Base-by-base conservation (phyloP, 2,113 vertebrate genomes). In the Rattus rattus region DNA sequence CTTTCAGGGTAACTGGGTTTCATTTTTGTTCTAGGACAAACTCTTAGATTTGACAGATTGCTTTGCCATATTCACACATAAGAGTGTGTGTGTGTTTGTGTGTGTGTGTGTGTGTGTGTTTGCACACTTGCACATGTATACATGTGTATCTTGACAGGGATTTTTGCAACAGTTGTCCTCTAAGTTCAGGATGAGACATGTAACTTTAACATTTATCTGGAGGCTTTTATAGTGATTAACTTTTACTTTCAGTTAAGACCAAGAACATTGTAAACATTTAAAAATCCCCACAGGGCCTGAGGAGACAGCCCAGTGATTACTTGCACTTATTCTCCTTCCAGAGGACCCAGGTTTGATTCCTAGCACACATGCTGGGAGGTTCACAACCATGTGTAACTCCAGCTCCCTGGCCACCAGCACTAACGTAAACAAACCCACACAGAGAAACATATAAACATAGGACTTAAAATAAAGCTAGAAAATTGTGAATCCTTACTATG, bases 11-110 rank as follows among this genome's bases (percentile, higher is more conserved):
- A 88, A 92, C 73, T 86, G 28, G 4, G 14, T 76, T 92, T 95
- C 90, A 77, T 86, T 93, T 91, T 96, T 93, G 81, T 91, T 86
- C 72, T 86, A 85, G 83, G 72, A 7, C 75, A 33, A 95, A 52
- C 43, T 88, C 67, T 61, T 36, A 72, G 39, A 16, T 81, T 76
- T 88, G 70, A 85, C 39, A 28, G 52, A 80, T 19, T 91, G 26
- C 36, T 33, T 86, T 65, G 56, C 30, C 20, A 22, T 33, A 49
- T 33, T 49, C 30, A 69, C 63, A 83, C 36, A n/a, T 43, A 14
- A 61, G 7, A 4, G 2, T 54, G 47, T 49, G 26, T 39, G 56
- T 36, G 24, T n/a, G 52, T 52, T 10, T 47, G 3, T 77, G 33
- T 9, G 13, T 0, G 33, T 28, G 12, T 54, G 52, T 52, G 52